These are phyloP conservation scores for Maniola jurtina DNA, from an alignment of 1,140 invertebrate genomes.

Conservation along the genomic window DNA sequence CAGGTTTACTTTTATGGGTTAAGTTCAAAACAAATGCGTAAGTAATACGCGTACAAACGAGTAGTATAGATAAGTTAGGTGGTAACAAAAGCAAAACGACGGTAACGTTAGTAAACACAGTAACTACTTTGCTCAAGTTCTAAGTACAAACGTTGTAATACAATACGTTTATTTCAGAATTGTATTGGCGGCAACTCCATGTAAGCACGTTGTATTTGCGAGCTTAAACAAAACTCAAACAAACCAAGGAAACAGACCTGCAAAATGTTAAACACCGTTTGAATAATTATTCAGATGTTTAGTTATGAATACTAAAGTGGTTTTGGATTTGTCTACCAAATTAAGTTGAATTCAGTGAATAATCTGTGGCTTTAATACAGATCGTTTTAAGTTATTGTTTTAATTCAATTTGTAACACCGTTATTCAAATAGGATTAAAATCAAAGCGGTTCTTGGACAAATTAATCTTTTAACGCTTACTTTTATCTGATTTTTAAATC, in stretches of 20 bases:
- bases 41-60: not conserved
- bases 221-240: conserved; percentile 47
- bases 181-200: conserved; percentile 45
- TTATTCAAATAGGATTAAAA: not conserved
- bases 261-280: conserved; percentile 42
- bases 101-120: conserved; percentile 12
- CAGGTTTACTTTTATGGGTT: not conserved
- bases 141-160: conserved; percentile 54
- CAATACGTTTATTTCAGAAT: conserved; percentile 56
- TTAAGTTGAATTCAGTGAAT: conserved; percentile 16
- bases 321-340: conserved; percentile 17
- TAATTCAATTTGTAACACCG: not conserved
- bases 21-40: not conserved
- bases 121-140: conserved; percentile 23
- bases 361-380: not conserved
- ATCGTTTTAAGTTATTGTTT: conserved; percentile 2
- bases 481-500: not conserved
- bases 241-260: conserved; percentile 24
- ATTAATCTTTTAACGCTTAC: not conserved
- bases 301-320: conserved; percentile 53
- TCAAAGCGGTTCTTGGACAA: not conserved
- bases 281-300: conserved; percentile 44
- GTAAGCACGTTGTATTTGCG: conserved; percentile 52
- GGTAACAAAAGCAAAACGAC: conserved; percentile 14
- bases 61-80: not conserved